phyloP scores from a whole-genome alignment of 1,140 invertebrate genomes.

The Centruroides vittatus region DNA sequence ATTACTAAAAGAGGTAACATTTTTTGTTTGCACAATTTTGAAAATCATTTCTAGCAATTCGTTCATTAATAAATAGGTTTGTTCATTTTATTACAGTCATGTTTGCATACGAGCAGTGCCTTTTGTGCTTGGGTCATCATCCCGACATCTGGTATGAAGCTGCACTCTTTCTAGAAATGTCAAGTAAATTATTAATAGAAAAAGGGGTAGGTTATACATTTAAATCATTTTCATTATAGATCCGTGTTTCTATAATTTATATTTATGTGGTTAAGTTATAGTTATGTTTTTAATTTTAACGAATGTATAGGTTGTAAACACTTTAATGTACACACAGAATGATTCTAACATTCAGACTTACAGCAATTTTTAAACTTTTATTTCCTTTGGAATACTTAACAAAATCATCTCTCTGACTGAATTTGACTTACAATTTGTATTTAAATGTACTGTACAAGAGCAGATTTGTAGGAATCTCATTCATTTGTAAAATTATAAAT shows the following conservation, averaged over 20 bases:
- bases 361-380: no score
- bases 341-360: no score
- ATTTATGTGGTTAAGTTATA: neutral
- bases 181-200: constrained; percentile 77
- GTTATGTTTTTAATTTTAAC: neutral
- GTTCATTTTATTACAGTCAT: constrained; percentile 49
- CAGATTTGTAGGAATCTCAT: no score
- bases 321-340: no score
- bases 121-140: constrained; percentile 91
- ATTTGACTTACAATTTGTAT: no score
- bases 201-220: constrained; percentile 57
- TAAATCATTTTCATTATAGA: neutral
- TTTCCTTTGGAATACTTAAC: no score
- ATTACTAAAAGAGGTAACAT: constrained; percentile 58
- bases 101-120: constrained; percentile 96
- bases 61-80: neutral
- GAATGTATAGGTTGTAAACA: no score
- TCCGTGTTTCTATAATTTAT: neutral
- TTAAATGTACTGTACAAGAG: no score
- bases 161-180: constrained; percentile 86
- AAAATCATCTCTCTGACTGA: no score
- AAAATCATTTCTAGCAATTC: neutral
- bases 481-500: no score
- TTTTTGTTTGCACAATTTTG: neutral
- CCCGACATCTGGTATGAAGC: constrained; percentile 99